phyloP scores from a whole-genome alignment of 2,113 vertebrate genomes.

The Xyrauchen texanus region DNA sequence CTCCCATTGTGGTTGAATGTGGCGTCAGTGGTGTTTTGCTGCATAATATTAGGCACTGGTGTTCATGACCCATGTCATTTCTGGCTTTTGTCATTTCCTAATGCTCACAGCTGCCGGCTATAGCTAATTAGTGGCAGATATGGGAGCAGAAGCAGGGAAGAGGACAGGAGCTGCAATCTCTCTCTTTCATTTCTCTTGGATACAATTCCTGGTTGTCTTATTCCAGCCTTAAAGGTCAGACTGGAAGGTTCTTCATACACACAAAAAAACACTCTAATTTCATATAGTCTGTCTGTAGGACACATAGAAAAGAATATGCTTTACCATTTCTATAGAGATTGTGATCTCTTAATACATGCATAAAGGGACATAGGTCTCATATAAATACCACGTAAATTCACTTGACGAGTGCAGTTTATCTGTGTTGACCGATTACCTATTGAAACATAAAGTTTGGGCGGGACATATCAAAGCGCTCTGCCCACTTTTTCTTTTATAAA shows the following conservation, averaged over 20 bases:
- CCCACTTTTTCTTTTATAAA: too few relatives aligned
- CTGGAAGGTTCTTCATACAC: background rate
- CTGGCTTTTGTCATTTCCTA: slow-evolving; percentile 49
- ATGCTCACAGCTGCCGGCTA: slow-evolving; percentile 50
- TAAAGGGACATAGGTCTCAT: too few relatives aligned
- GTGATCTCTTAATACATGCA: too few relatives aligned
- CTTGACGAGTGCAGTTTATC: too few relatives aligned
- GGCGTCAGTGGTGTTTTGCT: slow-evolving; percentile 7
- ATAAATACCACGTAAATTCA: too few relatives aligned
- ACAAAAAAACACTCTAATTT: background rate
- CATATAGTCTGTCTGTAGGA: too few relatives aligned
- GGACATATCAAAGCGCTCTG: too few relatives aligned
- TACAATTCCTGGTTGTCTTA: slow-evolving; percentile 14
- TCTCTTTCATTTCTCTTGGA: slow-evolving; percentile 26
- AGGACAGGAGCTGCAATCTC: slow-evolving; percentile 36
- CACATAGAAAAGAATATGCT: too few relatives aligned
- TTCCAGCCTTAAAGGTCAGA: slow-evolving; percentile 13
- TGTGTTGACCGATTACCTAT: too few relatives aligned
- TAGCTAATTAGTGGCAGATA: slow-evolving; percentile 53
- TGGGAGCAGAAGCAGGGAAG: slow-evolving; percentile 12
- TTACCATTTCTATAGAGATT: too few relatives aligned
- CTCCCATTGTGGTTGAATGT: slow-evolving; percentile 12
- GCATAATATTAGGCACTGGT: slow-evolving; percentile 44
- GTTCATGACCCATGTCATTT: slow-evolving; percentile 42
- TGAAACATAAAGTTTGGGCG: too few relatives aligned